A percentile compares a stretch with the other conserved stretches of the same genome.
These are phyloP conservation scores for Orgyia antiqua DNA, from an alignment of 2,888 invertebrate genomes.

Conservation along the genomic window DNA sequence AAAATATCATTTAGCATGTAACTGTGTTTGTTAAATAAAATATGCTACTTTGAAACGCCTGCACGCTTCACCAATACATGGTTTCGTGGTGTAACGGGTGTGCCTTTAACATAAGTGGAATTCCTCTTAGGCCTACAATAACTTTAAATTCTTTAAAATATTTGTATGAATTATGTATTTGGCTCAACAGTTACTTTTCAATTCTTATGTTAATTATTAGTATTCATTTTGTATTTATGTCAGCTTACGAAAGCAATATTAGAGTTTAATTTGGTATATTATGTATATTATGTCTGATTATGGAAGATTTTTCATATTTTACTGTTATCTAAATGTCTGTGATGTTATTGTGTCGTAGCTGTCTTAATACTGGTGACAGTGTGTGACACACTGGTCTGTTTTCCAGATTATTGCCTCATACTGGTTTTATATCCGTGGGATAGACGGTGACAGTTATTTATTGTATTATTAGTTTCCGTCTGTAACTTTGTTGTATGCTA, in stretches of 20 bases:
- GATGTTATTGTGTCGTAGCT: conserved; percentile 14
- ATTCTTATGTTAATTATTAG: conserved; percentile 46
- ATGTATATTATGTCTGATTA: conserved; percentile 18
- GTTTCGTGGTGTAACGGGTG: no score
- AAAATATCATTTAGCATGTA: no score
- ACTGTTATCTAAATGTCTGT: conserved; percentile 16
- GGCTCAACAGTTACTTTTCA: conserved; percentile 44
- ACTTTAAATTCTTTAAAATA: conserved; percentile 29
- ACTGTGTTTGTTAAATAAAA: no score
- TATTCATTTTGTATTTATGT: conserved; percentile 21
- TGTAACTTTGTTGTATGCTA: no score
- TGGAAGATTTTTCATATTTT: conserved; percentile 16
- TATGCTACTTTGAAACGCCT: no score
- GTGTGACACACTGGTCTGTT: conserved; percentile 21
- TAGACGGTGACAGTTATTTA: no score
- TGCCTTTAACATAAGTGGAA: no score
- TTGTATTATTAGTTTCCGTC: no score
- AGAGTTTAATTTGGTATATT: conserved; percentile 28
- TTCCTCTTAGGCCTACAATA: conserved; percentile 3
- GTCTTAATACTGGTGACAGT: conserved; percentile 7
- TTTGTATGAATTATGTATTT: conserved; percentile 47
- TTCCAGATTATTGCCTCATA: conserved; percentile 6
- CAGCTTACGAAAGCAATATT: conserved; percentile 25
- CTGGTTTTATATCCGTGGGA: no score
- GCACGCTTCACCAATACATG: no score